Base-by-base conservation (phyloP, 2,797 vertebrate genomes). In the Euphonia xanthogaster region DNA sequence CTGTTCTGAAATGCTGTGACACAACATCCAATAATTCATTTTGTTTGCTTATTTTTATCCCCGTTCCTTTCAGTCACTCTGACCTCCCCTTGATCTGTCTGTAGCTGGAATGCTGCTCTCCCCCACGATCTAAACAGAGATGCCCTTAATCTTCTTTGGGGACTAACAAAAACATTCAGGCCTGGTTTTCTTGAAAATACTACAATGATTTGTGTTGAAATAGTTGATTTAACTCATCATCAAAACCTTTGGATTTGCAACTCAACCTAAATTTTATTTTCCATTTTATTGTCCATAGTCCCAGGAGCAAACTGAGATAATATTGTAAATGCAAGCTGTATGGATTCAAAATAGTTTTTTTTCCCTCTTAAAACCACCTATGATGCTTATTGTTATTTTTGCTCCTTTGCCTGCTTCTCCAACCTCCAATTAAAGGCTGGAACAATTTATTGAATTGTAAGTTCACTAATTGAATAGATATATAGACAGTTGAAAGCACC, bases 401-500 rank as follows among this genome's bases (percentile, higher is more conserved):
- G 25, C 27, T 67, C 45, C 48, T 91, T 76, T 0, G 1, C 12
- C 55, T 94, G 37, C 25, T 75, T 79, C 58, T 91, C 58, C 39
- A 78, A 42, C n/a, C 57, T 88, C 70, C 57, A 74, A 61, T 86
- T 88, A 82, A 89, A 93, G 73, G 7, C 75, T 86, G 58, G 50
- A 73, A 91, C 50, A 84, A 91, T 58, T 86, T 91, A 91, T 62
- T 90, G 72, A 81, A 93, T 45, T 60, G 13, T 48, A 91, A 55
- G n/a, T 60, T 83, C 7, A 12, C 42, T 94, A 95, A 95, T 39
- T 81, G 73, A 94, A 80, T 35, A 86, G 91, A 93, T 86, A 84
- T 20, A 90, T 33, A 87, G 93, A 78, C 54, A 93, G 42, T 48
- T 68, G 85, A 90, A 96, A 90, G 66, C 76, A 55, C 70, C 58